A percentile compares a stretch with the other conserved stretches of the same genome.
Evolutionary conservation across 92 coral and sea anemone species (phyloP).

Genomic region (Epizoanthus rinbou): DNA sequence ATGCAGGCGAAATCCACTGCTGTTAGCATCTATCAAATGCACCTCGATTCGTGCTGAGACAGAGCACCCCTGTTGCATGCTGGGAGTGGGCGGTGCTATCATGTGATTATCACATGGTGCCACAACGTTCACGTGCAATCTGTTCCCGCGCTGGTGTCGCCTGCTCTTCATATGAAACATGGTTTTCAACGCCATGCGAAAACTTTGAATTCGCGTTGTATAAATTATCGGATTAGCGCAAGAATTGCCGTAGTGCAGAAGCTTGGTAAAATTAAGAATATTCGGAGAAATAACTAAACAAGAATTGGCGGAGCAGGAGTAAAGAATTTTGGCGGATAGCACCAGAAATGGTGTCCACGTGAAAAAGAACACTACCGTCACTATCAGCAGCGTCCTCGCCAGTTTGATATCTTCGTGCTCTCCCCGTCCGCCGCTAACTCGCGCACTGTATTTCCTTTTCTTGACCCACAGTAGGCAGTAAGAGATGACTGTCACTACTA

Average conservation of each 20-base stretch:
- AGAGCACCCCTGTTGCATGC: constrained; percentile 3
- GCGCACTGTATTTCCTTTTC: constrained; percentile 21
- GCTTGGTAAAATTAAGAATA: constrained; percentile 32
- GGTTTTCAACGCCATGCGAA: constrained; percentile 16
- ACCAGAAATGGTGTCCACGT: constrained; percentile 37
- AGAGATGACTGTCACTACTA: constrained; percentile 20
- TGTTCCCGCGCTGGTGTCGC: not conserved
- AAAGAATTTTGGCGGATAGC: constrained; percentile 22
- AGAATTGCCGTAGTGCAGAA: constrained; percentile 36
- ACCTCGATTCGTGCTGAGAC: not conserved
- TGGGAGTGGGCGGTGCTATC: not conserved
- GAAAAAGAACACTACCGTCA: constrained; percentile 28
- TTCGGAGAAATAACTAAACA: constrained; percentile 14
- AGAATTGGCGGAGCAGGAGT: constrained; percentile 14
- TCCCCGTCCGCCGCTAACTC: not conserved
- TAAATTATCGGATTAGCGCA: constrained; percentile 35
- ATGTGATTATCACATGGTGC: not conserved
- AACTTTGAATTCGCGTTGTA: constrained; percentile 33
- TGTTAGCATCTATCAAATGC: not conserved
- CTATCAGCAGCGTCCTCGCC: constrained; percentile 23
- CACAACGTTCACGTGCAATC: constrained; percentile 3
- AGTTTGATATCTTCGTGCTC: constrained; percentile 23
- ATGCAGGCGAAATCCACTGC: not conserved
- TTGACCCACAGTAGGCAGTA: constrained; percentile 26
- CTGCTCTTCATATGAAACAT: not conserved